A percentile compares a stretch with the other conserved stretches of the same genome.
These are phyloP conservation scores for Drosophila pseudoobscura DNA, from an alignment of 1,140 invertebrate genomes.

Conservation along the genomic window DNA sequence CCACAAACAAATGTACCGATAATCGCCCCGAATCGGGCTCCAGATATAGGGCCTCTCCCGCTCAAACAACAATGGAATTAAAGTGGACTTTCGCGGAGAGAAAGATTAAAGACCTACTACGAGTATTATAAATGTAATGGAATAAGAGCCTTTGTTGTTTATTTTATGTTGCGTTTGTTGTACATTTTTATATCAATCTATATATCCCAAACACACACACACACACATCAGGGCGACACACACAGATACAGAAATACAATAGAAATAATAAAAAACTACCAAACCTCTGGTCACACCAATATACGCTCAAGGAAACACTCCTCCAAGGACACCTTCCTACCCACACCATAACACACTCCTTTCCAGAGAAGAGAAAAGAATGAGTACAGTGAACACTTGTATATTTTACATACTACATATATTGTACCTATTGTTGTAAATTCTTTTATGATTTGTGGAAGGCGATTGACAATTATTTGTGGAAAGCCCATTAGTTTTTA, in stretches of 20 bases:
- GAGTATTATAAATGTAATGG: conserved; percentile 22
- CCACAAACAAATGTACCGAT: conserved; percentile 35
- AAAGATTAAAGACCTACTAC: conserved; percentile 15
- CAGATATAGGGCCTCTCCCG: conserved; percentile 13
- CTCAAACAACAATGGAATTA: conserved; percentile 73
- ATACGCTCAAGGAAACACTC: conserved; percentile 30
- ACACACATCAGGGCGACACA: conserved; percentile 16
- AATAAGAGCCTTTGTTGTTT: conserved; percentile 70
- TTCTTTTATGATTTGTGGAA: conserved; percentile 49
- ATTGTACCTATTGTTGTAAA: conserved; percentile 60
- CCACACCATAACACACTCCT: conserved; percentile 7
- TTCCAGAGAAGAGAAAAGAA: conserved; percentile 4
- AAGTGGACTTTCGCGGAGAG: conserved; percentile 32
- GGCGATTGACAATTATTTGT: conserved; percentile 43
- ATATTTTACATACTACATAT: conserved; percentile 70
- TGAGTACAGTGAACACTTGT: conserved; percentile 64
- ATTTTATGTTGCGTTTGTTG: conserved; percentile 81
- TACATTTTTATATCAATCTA: conserved; percentile 62
- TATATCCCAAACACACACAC: conserved; percentile 25
- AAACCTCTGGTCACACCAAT: conserved; percentile 24
- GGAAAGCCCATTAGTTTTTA: conserved; percentile 82
- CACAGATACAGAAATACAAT: conserved; percentile 24
- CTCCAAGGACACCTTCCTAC: conserved; percentile 1
- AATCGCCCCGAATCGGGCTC: conserved; percentile 8
- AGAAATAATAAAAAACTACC: neutral